Percentiles rank a stretch among this genome's conserved stretches.
phyloP scores from a whole-genome alignment of 2,113 vertebrate genomes.

The Spheniscus mendiculus region DNA sequence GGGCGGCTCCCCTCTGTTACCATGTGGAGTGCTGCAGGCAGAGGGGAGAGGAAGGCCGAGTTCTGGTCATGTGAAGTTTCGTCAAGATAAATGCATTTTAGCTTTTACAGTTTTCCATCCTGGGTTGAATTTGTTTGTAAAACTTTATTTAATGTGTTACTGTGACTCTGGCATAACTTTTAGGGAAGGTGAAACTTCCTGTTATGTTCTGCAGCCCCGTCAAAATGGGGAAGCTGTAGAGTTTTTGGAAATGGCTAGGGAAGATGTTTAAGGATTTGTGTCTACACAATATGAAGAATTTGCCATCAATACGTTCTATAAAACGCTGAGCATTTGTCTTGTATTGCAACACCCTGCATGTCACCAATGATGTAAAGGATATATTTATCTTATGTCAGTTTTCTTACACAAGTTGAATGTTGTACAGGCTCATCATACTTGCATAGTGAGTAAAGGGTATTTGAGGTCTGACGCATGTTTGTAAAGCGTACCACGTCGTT shows the following conservation, averaged over 20 bases:
- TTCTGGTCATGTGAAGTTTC: fast-evolving
- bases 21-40: neutral
- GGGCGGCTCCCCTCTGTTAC: neutral
- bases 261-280: neutral
- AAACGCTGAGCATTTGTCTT: neutral
- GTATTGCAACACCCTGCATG: fast-evolving
- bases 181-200: neutral
- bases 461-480: neutral
- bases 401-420: neutral
- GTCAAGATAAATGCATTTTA: neutral
- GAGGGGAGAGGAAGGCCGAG: no score
- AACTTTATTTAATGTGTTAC: neutral
- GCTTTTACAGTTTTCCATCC: neutral
- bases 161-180: neutral
- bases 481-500: fast-evolving
- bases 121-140: neutral
- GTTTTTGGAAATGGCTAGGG: neutral
- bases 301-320: fast-evolving
- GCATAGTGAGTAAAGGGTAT: neutral
- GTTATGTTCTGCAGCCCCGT: neutral
- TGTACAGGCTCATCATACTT: neutral
- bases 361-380: fast-evolving
- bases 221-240: neutral
- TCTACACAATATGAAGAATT: fast-evolving
- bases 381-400: fast-evolving